Base-by-base conservation (phyloP, 2,888 invertebrate species). In the Ophioninae sp. region DNA sequence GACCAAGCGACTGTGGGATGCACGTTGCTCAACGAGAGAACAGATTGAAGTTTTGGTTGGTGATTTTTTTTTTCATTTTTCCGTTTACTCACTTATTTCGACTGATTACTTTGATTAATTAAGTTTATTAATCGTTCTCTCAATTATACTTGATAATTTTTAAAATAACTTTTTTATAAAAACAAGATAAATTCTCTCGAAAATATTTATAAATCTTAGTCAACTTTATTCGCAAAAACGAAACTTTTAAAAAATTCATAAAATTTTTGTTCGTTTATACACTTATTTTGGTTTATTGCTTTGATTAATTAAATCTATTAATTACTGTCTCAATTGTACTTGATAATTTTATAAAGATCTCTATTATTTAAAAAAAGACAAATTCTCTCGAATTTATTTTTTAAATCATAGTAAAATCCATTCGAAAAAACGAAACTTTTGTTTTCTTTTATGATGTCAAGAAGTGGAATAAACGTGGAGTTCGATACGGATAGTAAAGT, bases 401-500 rank as follows among this genome's bases (percentile, higher is more conserved):
- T 63, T 61, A 78, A 78, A 68, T 6, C 17, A 69, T 61, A 69
- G 20, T 9, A 61, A 68, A 59, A 77, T 77, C 68, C 68, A 77
- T 77, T 59, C 23, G n/a, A 51, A 37, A 65, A 79, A 74, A 61
- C 56, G 44, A n/a, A 44, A 44, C 71, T 58, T 79, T 67, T 65
- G 59, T 39, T 75, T 73, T 30, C 71, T 30, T 72, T 80, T 73
- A 64, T 73, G 41, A 73, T 10, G 77, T 56, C 63, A 58, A 76
- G 61, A 41, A 59, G 56, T 63, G 30, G 79, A 56, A 63, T 59
- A 58, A 56, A 51, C 58, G 75, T 10, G 63, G 68, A 69, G 56
- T 63, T 69, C 73, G 64, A 80, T 80, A 68, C 69, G 63, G 69
- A 74, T 80, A 64, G 73, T 64, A 73, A 71, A 77, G 73, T 72